Evolutionary conservation across 2,888 invertebrate species (phyloP), one percentile per base, ranked within the genome.

Genomic region (Aelia acuminata): DNA sequence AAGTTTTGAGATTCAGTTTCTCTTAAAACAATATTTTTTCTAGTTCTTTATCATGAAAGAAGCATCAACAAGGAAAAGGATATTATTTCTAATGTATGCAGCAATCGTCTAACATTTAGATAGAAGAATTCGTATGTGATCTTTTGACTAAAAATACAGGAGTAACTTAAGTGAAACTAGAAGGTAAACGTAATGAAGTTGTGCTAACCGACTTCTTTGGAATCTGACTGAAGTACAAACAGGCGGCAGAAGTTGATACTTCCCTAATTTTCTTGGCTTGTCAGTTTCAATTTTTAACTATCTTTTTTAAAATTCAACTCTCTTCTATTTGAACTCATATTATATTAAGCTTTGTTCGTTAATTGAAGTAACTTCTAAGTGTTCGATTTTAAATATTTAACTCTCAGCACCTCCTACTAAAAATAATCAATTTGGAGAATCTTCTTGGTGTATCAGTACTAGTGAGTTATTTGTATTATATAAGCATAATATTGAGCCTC

Each of bases 201-300:
- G 31, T 5, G 63, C 20, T 7, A 13, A 35, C 35, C 18, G 15
- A 70, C 63, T 8, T 70, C 63, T 70, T 70, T 70, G 63, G 15
- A 70, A 70, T 70, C 63, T 35, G 63, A 35, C 63, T 70, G 35
- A 35, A 70, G 63, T 70, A 35, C 63, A 70, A 35, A 70, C 13
- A 70, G 18, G 26, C 63, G 5, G 18, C 63, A 26, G 35, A 35
- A 3, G 15, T 70, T 35, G 63, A 70, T 70, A 31, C 5, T 20
- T 70, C 11, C 31, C 18, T 5, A 31, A 35, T 70, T 70, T 35
- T 70, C 31, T 70, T 35, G 63, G 5, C 35, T 63, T 31, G 31
- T 31, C 13, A 70, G 63, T 70, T 70, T 70, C 35, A 70, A 18
- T 70, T 35, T 70, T 70, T 2, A 18, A 0, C 26, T 31, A 7